phyloP scores from a whole-genome alignment of 2,888 invertebrate genomes.

The Salticus scenicus region DNA sequence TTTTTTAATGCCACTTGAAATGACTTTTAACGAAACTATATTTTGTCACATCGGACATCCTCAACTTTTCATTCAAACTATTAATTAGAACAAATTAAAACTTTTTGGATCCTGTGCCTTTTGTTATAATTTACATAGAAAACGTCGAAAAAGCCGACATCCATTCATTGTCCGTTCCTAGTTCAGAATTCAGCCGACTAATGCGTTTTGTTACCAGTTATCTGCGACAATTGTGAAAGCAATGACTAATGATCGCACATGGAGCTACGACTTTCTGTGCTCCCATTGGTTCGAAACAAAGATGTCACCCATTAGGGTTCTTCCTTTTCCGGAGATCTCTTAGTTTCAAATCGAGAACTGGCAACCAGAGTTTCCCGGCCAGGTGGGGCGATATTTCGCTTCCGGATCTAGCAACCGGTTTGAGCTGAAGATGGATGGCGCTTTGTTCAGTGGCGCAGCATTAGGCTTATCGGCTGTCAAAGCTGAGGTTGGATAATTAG shows the following conservation, averaged over 20 bases:
- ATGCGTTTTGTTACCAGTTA: constrained; percentile 53
- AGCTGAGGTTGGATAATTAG: constrained; percentile 47
- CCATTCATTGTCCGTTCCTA: neutral
- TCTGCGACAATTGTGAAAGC: constrained; percentile 36
- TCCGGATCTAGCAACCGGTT: constrained; percentile 50
- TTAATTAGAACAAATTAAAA: constrained; percentile 19
- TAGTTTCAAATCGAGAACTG: constrained; percentile 27
- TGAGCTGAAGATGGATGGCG: constrained; percentile 56
- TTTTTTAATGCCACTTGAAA: constrained; percentile 2
- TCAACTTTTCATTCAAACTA: constrained; percentile 11
- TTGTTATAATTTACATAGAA: neutral
- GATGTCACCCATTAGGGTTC: constrained; percentile 53
- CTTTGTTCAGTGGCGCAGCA: constrained; percentile 43
- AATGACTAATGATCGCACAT: constrained; percentile 48
- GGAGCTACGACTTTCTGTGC: constrained; percentile 40
- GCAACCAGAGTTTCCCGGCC: constrained; percentile 26
- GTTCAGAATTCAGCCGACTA: constrained; percentile 46
- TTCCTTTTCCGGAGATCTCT: constrained; percentile 54
- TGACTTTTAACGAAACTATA: neutral
- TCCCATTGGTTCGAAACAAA: constrained; percentile 51
- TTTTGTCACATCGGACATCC: constrained; percentile 15
- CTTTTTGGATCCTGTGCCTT: neutral
- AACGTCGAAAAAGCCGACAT: neutral
- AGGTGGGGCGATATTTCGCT: constrained; percentile 53
- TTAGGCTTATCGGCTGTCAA: constrained; percentile 57